phyloP scores from a whole-genome alignment of 2,113 vertebrate species.

The Dicrurus megarhynchus region DNA sequence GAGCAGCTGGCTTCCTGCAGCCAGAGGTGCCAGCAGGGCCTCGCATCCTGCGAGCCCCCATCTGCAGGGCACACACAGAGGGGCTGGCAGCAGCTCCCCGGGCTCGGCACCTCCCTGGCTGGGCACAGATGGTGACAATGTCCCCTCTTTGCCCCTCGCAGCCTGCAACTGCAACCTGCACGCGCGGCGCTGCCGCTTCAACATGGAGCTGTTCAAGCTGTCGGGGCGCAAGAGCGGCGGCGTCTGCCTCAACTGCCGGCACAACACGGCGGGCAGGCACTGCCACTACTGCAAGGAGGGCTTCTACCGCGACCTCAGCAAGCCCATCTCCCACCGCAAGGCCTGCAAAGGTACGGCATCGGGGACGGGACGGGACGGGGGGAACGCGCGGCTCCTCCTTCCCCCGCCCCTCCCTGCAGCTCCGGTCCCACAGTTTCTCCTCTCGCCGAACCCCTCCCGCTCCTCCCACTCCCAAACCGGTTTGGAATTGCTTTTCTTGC shows the following conservation, averaged over 20 bases:
- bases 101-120: accelerated
- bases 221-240: slow-evolving; percentile 92
- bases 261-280: slow-evolving; percentile 92
- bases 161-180: slow-evolving; percentile 97
- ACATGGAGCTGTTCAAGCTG: slow-evolving; percentile 96
- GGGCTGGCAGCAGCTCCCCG: background rate
- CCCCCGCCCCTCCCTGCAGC: background rate
- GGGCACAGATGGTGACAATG: accelerated
- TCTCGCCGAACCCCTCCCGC: background rate
- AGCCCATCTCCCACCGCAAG: slow-evolving; percentile 93
- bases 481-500: background rate
- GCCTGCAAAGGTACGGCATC: slow-evolving; percentile 89
- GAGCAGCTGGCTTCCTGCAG: background rate
- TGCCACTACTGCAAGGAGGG: slow-evolving; percentile 98
- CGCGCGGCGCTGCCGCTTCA: slow-evolving; percentile 91
- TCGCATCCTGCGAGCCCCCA: accelerated
- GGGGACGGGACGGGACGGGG: accelerated
- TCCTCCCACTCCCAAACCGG: background rate
- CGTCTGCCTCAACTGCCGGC: slow-evolving; percentile 93
- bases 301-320: slow-evolving; percentile 93
- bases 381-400: accelerated
- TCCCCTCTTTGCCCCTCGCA: slow-evolving; percentile 40
- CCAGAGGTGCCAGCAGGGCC: background rate
- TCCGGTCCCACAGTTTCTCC: background rate
- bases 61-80: accelerated